Evolutionary conservation across 2,888 invertebrate genomes (phyloP).

Genomic region (Ichneumoninae sp.): DNA sequence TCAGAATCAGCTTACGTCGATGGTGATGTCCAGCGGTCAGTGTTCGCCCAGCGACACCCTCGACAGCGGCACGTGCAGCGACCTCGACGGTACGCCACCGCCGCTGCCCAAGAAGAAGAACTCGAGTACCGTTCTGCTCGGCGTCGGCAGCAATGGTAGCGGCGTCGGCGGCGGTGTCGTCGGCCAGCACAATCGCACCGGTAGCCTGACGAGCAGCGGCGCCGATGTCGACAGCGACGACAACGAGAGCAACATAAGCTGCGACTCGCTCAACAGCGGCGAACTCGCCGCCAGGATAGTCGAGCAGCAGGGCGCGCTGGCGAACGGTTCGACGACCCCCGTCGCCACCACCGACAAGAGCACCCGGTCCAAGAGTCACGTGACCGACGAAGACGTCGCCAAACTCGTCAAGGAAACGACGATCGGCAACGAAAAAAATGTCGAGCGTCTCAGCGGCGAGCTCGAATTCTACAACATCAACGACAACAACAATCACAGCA

Average conservation of each 20-base stretch:
- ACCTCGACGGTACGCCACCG: slow-evolving; percentile 91
- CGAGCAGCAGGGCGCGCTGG: slow-evolving; percentile 37
- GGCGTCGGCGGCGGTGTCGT: slow-evolving; percentile 81
- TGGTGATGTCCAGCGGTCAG: slow-evolving; percentile 92
- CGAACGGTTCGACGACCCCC: slow-evolving; percentile 39
- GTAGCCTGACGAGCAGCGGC: slow-evolving; percentile 88
- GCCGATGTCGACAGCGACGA: slow-evolving; percentile 89
- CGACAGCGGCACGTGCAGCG: slow-evolving; percentile 94
- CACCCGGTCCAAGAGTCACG: slow-evolving; percentile 84
- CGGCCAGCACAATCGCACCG: slow-evolving; percentile 85
- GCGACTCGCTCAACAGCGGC: slow-evolving; percentile 92
- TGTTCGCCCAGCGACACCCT: slow-evolving; percentile 93
- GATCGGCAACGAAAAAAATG: slow-evolving; percentile 47
- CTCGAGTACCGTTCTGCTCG: slow-evolving; percentile 79
- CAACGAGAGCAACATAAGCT: slow-evolving; percentile 91
- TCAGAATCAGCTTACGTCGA: slow-evolving; percentile 85
- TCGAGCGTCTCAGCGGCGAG: slow-evolving; percentile 33
- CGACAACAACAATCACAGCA: slow-evolving; percentile 63
- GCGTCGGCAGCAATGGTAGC: slow-evolving; percentile 80
- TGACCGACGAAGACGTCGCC: slow-evolving; percentile 70
- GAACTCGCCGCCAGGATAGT: slow-evolving; percentile 85
- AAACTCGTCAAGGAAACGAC: slow-evolving; percentile 20
- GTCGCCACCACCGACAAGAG: slow-evolving; percentile 74
- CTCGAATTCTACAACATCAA: slow-evolving; percentile 49
- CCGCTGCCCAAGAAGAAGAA: slow-evolving; percentile 89